Conservation (phyloP, 2,797 vertebrate genomes). For the Sparus aurata region DNA sequence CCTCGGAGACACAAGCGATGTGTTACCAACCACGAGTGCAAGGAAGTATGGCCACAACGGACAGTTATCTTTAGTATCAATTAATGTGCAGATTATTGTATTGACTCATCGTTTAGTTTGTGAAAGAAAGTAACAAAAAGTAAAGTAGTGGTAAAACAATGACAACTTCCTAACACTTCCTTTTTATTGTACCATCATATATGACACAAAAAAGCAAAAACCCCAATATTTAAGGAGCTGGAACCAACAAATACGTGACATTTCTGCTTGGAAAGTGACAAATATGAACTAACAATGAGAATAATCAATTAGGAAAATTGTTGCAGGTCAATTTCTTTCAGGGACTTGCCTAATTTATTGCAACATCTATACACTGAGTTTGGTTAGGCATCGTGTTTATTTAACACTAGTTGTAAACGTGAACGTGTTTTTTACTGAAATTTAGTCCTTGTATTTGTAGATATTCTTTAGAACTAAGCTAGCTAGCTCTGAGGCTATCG, state of each 20-base stretch:
- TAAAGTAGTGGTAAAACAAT: not conserved
- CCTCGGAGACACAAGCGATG: not conserved
- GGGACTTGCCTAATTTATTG: too few species aligned
- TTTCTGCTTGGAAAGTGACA: not conserved
- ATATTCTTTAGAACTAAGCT: not conserved
- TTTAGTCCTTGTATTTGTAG: not conserved
- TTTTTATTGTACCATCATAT: too few species aligned
- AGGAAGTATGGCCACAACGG: not conserved
- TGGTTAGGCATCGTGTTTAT: not conserved
- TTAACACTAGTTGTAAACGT: not conserved
- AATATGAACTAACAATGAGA: not conserved
- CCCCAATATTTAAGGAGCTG: not conserved
- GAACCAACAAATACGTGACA: not conserved
- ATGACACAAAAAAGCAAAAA: not conserved
- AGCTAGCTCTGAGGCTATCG: not conserved
- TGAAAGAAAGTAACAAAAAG: not conserved
- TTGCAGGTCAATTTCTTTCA: too few species aligned
- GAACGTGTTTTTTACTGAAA: not conserved
- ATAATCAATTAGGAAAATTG: not conserved
- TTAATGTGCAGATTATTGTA: too few species aligned
- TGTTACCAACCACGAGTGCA: too few species aligned
- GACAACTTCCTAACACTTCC: not conserved
- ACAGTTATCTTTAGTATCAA: too few species aligned
- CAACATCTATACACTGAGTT: too few species aligned
- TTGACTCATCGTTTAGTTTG: too few species aligned